These are phyloP conservation scores for Oreochromis grahami DNA, from an alignment of 2,797 vertebrate species.

Conservation along the genomic window DNA sequence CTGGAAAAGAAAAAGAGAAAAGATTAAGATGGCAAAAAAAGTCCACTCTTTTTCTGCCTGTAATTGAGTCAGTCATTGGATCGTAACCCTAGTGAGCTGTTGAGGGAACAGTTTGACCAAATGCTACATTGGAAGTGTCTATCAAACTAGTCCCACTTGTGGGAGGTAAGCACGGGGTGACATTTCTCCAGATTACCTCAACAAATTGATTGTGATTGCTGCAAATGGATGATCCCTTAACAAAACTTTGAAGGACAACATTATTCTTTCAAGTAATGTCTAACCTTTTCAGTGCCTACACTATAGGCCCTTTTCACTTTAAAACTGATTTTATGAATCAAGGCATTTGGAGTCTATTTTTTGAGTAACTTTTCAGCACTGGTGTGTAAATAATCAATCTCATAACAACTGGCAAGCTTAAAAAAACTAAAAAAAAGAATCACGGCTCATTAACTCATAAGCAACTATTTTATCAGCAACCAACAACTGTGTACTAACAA, in stretches of 20 bases:
- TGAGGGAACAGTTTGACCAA: background rate
- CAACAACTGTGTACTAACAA: background rate
- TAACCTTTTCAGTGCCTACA: background rate
- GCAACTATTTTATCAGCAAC: background rate
- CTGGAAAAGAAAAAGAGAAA: background rate
- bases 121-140: background rate
- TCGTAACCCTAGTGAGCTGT: background rate
- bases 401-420: background rate
- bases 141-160: background rate
- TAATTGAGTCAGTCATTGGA: background rate
- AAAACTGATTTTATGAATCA: background rate
- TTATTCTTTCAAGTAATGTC: background rate
- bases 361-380: background rate
- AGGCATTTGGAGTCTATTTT: background rate
- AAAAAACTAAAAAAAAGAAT: background rate
- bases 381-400: background rate
- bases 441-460: background rate
- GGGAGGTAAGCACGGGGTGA: background rate
- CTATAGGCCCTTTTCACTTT: background rate
- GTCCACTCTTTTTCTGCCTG: background rate
- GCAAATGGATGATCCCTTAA: background rate
- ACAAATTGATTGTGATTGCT: background rate
- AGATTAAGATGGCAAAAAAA: background rate
- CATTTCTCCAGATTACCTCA: background rate
- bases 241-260: background rate